Conservation (phyloP, 2,888 invertebrate species). For the Drosophila meridiana region DNA sequence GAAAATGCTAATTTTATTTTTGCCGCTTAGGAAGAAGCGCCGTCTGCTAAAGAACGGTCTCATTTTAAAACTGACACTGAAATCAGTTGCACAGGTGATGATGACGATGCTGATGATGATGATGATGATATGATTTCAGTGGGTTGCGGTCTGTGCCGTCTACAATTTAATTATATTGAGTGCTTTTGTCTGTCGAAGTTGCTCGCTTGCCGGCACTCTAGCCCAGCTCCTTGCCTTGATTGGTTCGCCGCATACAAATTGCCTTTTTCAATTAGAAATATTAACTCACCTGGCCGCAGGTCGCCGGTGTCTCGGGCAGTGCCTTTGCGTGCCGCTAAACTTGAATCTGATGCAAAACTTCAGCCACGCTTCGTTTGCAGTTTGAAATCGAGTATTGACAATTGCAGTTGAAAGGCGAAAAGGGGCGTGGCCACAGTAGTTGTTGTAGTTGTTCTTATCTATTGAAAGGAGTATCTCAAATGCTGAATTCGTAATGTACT, state of each 20-base stretch:
- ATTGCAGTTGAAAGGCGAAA: conserved; percentile 28
- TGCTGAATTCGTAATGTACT: conserved; percentile 32
- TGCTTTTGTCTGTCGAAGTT: conserved; percentile 68
- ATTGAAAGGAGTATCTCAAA: conserved; percentile 21
- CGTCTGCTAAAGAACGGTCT: conserved; percentile 48
- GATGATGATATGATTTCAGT: conserved; percentile 6
- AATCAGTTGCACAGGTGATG: conserved; percentile 27
- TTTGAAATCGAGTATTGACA: conserved; percentile 45
- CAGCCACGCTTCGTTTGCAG: conserved; percentile 54
- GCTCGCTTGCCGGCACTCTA: conserved; percentile 15
- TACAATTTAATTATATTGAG: conserved; percentile 78
- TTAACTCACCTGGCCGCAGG: conserved; percentile 58
- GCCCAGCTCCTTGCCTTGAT: conserved; percentile 31
- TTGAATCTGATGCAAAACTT: conserved; percentile 66
- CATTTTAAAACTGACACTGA: conserved; percentile 55
- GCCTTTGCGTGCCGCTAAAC: conserved; percentile 35
- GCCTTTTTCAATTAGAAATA: conserved; percentile 78
- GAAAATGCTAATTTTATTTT: conserved; percentile 63
- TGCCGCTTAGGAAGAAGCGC: conserved; percentile 48
- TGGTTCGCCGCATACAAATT: conserved; percentile 72
- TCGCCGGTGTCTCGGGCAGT: conserved; percentile 24
- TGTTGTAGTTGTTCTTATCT: not conserved
- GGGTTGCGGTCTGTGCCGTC: conserved; percentile 22
- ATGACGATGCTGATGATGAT: conserved; percentile 8
- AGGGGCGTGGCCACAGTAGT: conserved; percentile 10